Evolutionary conservation across 2,888 invertebrate genomes (phyloP).

Genomic region (Neoascia interrupta): DNA sequence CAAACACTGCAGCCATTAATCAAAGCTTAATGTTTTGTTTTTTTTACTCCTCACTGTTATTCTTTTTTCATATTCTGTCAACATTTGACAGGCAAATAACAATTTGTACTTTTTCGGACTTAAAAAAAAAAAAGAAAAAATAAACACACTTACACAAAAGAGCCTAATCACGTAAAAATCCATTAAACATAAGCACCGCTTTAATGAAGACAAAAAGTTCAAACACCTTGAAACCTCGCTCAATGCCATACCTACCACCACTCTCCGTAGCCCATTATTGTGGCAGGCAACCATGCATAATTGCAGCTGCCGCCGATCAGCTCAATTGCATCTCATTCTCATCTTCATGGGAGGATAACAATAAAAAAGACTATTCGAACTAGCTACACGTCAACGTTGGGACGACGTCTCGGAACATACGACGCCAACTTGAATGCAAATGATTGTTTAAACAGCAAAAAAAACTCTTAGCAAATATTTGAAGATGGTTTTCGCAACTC

Average conservation of each 20-base stretch:
- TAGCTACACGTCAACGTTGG: conserved; percentile 15
- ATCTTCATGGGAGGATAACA: conserved; percentile 34
- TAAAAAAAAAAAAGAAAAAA: conserved; percentile 16
- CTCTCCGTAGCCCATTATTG: conserved; percentile 46
- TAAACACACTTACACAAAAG: background rate
- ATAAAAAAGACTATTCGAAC: conserved; percentile 1
- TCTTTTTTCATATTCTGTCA: background rate
- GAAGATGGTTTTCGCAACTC: conserved; percentile 26
- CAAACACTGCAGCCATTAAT: conserved; percentile 28
- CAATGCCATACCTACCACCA: conserved; percentile 49
- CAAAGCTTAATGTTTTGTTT: conserved; percentile 21
- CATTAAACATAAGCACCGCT: conserved; percentile 12
- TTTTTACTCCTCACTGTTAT: conserved; percentile 1
- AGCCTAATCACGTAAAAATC: background rate
- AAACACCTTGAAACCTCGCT: conserved; percentile 65
- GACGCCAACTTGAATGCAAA: no score
- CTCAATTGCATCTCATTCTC: conserved; percentile 43
- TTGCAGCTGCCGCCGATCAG: conserved; percentile 47
- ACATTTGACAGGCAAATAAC: no score
- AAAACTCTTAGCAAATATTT: conserved; percentile 52
- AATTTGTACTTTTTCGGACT: no score
- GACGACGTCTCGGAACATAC: conserved; percentile 13
- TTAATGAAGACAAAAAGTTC: conserved; percentile 53
- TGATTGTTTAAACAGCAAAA: background rate
- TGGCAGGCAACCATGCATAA: conserved; percentile 62